Evolutionary conservation across 2,113 vertebrate species (phyloP), one percentile per base, ranked within the genome.

Genomic region (Nestor notabilis): DNA sequence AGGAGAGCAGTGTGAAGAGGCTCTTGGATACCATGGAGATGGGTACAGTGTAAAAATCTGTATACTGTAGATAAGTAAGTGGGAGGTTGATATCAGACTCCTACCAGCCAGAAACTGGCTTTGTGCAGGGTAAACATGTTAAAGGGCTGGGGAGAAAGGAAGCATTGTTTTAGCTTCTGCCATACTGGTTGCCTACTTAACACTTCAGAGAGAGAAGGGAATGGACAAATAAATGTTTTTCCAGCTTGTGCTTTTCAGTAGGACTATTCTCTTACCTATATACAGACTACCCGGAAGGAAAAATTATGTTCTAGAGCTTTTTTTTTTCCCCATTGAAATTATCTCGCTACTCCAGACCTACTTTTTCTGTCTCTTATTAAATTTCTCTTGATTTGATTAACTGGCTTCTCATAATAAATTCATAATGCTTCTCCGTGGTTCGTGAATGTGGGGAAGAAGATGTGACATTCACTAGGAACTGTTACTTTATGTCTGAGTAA

Each of bases 11-110:
- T 93, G 91, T 87, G 95, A 97, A 96, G 88, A 97, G 87, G 83
- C 94, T 94, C 63, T 93, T 89, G 92, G 96, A 79, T 97, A 89
- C 97, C 96, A 97, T 97, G 96, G 97, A 97, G 96, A 97, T 97
- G 89, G 83, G 77, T 94, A 65, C 92, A 87, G 94, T 95, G 94
- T 87, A 97, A 96, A 97, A 97, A 97, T 89, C 97, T 96, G 94
- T 95, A 85, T 94, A 93, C 91, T 91, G 89, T 93, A 96, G 97
- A 97, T 97, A 95, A 93, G 92, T 87, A 92, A 89, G 96, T 96
- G 87, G 97, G 96, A 97, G 95, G 95, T 72, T 94, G 94, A 72
- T 96, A 93, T 89, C 81, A 94, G 95, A 95, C 95, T 95, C 91
- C 87, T 95, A 95, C 92, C 83, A 95, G 83, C 92, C 94, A 96